Evolutionary conservation across 1,140 invertebrate species (phyloP).

Genomic region (Dendroctonus valens): DNA sequence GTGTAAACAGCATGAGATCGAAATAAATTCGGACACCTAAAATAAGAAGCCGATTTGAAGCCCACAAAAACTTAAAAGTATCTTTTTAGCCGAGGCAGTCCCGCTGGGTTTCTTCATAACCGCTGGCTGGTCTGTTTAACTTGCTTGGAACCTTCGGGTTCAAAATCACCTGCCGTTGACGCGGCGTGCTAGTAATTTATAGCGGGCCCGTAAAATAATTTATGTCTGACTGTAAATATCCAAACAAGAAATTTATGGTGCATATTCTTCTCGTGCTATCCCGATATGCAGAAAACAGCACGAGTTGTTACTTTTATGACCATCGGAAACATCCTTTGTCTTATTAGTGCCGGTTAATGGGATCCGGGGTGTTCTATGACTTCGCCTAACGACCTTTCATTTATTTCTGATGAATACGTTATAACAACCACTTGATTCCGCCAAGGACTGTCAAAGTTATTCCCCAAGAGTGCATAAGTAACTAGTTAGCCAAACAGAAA

Average conservation of each 20-base stretch:
- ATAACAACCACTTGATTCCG: neutral
- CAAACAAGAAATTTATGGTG: conserved; percentile 33
- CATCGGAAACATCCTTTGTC: conserved; percentile 30
- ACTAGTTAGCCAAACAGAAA: too few species aligned
- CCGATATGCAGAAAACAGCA: conserved; percentile 32
- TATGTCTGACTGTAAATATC: conserved; percentile 34
- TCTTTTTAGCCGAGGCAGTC: conserved; percentile 26
- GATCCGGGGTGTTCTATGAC: conserved; percentile 22
- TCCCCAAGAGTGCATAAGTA: too few species aligned
- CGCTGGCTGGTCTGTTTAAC: conserved; percentile 27
- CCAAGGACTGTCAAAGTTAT: too few species aligned
- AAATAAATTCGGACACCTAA: conserved; percentile 28
- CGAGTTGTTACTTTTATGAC: conserved; percentile 32
- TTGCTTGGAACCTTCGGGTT: conserved; percentile 29
- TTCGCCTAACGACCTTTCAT: neutral
- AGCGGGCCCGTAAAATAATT: conserved; percentile 32
- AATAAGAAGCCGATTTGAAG: conserved; percentile 27
- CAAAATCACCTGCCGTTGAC: conserved; percentile 32
- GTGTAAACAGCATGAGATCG: conserved; percentile 24
- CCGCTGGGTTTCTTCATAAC: conserved; percentile 31
- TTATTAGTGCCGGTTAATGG: conserved; percentile 33
- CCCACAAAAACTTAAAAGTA: conserved; percentile 32
- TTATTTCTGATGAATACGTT: conserved; percentile 1
- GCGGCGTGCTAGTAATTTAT: conserved; percentile 30
- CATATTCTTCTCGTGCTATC: conserved; percentile 31